A percentile compares a stretch with the other conserved stretches of the same genome.
phyloP scores from a whole-genome alignment of 2,113 vertebrate genomes.

The Spilogale gracilis region DNA sequence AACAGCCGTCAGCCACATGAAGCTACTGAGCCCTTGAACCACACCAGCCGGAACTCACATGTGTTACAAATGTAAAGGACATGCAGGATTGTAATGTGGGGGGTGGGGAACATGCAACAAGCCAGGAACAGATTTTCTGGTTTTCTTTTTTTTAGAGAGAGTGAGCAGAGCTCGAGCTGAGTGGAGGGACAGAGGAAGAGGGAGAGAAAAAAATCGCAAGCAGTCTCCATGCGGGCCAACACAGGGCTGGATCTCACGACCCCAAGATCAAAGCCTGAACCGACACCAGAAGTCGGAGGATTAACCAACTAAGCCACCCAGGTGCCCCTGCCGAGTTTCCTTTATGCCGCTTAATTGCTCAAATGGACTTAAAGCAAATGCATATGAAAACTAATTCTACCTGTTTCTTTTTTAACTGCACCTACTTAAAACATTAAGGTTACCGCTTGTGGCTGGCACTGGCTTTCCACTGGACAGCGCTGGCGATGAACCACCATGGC shows the following conservation, averaged over 20 bases:
- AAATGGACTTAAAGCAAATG: rapidly evolving
- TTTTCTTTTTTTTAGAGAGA: neutral
- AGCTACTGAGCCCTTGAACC: neutral
- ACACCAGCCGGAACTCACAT: rapidly evolving
- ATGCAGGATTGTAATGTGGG: rapidly evolving
- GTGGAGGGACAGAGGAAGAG: neutral
- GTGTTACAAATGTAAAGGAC: rapidly evolving
- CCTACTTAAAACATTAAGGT: neutral
- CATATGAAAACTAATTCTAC: neutral
- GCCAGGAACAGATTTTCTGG: neutral
- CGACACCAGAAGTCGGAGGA: neutral
- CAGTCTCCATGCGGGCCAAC: neutral
- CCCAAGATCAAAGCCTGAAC: neutral
- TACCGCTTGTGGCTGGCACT: neutral
- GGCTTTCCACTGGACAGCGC: neutral
- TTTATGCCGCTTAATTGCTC: rapidly evolving
- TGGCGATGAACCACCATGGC: rapidly evolving
- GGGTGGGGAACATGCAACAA: neutral
- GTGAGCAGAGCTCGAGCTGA: neutral
- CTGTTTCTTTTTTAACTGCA: neutral
- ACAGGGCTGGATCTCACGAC: neutral
- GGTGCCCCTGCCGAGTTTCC: rapidly evolving
- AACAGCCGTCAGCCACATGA: rapidly evolving
- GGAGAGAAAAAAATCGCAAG: neutral
- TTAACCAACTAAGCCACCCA: neutral